Conservation (phyloP, 1,140 invertebrate species). For the Glossosoma conforme region DNA sequence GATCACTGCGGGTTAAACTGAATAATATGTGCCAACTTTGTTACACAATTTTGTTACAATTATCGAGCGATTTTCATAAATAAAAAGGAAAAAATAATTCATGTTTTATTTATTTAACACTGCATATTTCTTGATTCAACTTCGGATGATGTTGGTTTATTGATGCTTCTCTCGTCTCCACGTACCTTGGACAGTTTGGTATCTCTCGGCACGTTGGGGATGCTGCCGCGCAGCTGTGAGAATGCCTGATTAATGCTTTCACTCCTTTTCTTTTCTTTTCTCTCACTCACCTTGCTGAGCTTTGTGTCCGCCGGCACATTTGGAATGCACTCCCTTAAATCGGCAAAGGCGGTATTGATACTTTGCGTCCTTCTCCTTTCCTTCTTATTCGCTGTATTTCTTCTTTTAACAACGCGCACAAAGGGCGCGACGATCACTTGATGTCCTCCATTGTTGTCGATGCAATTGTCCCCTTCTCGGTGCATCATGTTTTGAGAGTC, state of each 20-base stretch:
- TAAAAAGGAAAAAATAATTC: too few species aligned
- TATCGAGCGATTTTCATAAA: too few species aligned
- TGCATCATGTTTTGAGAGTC: too few species aligned
- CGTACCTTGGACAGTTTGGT: slow-evolving; percentile 77
- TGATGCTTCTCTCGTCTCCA: not conserved
- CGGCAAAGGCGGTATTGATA: slow-evolving; percentile 92
- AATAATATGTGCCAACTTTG: too few species aligned
- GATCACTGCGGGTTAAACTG: too few species aligned
- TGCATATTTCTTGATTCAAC: too few species aligned
- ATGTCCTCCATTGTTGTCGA: too few species aligned
- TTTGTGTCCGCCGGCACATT: slow-evolving; percentile 95
- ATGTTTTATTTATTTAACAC: too few species aligned
- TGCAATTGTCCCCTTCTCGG: too few species aligned
- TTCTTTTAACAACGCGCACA: slow-evolving; percentile 62
- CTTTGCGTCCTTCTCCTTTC: slow-evolving; percentile 86
- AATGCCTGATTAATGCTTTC: slow-evolving; percentile 87
- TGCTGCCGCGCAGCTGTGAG: slow-evolving; percentile 76
- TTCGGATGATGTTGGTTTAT: too few species aligned
- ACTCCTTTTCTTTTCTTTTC: slow-evolving; percentile 55
- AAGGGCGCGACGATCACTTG: slow-evolving; percentile 45
- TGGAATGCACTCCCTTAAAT: slow-evolving; percentile 88
- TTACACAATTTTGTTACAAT: too few species aligned
- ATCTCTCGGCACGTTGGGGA: slow-evolving; percentile 86
- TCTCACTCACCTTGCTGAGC: slow-evolving; percentile 66
- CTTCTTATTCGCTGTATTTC: slow-evolving; percentile 89